phyloP scores from a whole-genome alignment of 2,113 vertebrate genomes.

The Alosa alosa region DNA sequence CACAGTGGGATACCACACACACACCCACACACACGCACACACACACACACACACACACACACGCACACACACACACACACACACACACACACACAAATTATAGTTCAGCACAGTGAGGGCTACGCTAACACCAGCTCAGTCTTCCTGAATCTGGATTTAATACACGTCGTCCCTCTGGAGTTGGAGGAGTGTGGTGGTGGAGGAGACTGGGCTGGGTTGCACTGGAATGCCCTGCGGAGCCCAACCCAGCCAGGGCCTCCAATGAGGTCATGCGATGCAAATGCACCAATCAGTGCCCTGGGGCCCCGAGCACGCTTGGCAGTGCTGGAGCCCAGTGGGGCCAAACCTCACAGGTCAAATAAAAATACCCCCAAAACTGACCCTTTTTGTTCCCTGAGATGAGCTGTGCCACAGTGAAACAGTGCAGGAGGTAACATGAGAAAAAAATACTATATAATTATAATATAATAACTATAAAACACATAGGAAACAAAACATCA shows the following conservation, averaged over 20 bases:
- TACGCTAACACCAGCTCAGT: neutral
- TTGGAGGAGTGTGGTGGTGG: neutral
- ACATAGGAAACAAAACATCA: too few species aligned
- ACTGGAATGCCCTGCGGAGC: too few species aligned
- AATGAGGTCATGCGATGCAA: too few species aligned
- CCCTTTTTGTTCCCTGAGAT: too few species aligned
- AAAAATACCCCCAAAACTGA: neutral
- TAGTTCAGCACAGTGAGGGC: neutral
- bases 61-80: neutral
- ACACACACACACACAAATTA: constrained; percentile 1
- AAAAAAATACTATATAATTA: too few species aligned
- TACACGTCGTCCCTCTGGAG: neutral
- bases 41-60: neutral
- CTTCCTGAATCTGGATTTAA: neutral
- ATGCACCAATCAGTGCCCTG: neutral
- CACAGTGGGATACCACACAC: neutral
- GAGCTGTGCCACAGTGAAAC: too few species aligned
- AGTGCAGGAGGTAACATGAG: too few species aligned
- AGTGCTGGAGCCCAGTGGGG: neutral
- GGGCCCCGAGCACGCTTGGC: too few species aligned
- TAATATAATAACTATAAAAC: too few species aligned
- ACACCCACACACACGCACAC: neutral
- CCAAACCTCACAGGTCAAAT: neutral
- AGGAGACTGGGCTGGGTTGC: neutral
- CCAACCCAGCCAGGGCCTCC: too few species aligned